These are phyloP conservation scores for Muntiacus muntjak DNA, from an alignment of 2,113 vertebrate genomes.

Conservation along the genomic window DNA sequence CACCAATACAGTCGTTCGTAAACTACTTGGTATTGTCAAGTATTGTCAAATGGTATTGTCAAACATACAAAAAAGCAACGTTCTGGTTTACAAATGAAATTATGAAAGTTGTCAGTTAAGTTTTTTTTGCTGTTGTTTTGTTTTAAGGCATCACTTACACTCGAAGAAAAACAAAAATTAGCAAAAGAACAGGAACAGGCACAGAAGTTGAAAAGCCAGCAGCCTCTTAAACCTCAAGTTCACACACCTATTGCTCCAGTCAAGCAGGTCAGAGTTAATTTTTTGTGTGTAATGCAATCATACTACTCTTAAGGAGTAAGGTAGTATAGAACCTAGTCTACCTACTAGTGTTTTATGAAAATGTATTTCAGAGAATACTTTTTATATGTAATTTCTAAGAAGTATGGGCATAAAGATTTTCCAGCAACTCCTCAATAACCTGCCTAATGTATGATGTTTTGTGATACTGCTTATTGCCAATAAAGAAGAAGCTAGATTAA, in stretches of 20 bases:
- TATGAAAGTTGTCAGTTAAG: not conserved
- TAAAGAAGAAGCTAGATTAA: not conserved
- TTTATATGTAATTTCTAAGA: not conserved
- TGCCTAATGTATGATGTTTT: not conserved
- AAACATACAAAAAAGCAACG: not conserved
- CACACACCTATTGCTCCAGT: conserved; percentile 80
- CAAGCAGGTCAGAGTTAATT: conserved; percentile 79
- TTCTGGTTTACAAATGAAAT: conserved; percentile 9
- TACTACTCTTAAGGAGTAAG: not conserved
- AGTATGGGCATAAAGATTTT: not conserved
- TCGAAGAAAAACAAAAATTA: conserved; percentile 97
- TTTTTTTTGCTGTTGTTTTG: conserved; percentile 35
- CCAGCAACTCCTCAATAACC: not conserved
- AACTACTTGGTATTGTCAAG: not conserved
- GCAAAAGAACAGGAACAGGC: conserved; percentile 98
- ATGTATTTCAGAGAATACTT: not conserved
- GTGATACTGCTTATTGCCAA: not conserved
- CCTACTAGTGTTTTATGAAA: not conserved
- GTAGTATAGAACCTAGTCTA: not conserved
- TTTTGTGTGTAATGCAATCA: not conserved
- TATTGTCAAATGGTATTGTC: not conserved
- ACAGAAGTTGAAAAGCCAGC: conserved; percentile 94
- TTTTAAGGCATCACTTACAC: conserved; percentile 90
- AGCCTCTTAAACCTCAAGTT: conserved; percentile 89
- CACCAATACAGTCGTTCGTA: not conserved